Base-by-base conservation (phyloP, 2,888 invertebrate species). In the Hofmannophila pseudospretella region DNA sequence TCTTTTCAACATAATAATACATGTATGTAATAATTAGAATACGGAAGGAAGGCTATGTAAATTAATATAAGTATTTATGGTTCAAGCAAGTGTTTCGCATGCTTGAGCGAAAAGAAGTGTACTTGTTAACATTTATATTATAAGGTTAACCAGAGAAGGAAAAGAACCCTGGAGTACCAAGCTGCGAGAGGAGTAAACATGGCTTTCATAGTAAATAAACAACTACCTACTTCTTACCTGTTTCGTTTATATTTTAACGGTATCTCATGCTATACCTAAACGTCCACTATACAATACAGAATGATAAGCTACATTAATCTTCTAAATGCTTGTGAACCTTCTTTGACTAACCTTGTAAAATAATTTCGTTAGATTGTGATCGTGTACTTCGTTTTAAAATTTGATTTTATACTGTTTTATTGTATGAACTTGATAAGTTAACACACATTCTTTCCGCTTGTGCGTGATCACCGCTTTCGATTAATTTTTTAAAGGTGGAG, bases 371-470 rank as follows among this genome's bases (percentile, higher is more conserved):
- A 74, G 55, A 59, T 60, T 76, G 75, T 82, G 73, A 68, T 57
- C 63, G 75, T 81, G 59, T n/a, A 23, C 38, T 42, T 49, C 16
- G n/a, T 23, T 27, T 27, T 10, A 37, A 16, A 12, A 32, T 59
- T 71, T 69, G 71, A 60, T 67, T 63, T 71, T 63, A 58, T 73
- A 58, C 79, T 78, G 71, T 82, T 67, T 72, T 66, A 64, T 56
- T 70, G 70, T 74, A 64, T 70, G 62, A 72, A 63, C 69, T 67
- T 64, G 59, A 73, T 79, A 67, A 73, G 62, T 71, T 74, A 59
- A 72, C 68, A 81, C 85, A 84, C 84, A 67, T 84, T 81, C 82
- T 82, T 84, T 84, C 81, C 84, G 86, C 86, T 86, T 86, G 67
- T 76, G 86, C 84, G 86, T 85, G 78, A 68, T 79, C 86, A 86